Evolutionary conservation across 2,797 vertebrate genomes (phyloP), one percentile per base, ranked within the genome.

Genomic region (Typhlichthys eigenmanni): DNA sequence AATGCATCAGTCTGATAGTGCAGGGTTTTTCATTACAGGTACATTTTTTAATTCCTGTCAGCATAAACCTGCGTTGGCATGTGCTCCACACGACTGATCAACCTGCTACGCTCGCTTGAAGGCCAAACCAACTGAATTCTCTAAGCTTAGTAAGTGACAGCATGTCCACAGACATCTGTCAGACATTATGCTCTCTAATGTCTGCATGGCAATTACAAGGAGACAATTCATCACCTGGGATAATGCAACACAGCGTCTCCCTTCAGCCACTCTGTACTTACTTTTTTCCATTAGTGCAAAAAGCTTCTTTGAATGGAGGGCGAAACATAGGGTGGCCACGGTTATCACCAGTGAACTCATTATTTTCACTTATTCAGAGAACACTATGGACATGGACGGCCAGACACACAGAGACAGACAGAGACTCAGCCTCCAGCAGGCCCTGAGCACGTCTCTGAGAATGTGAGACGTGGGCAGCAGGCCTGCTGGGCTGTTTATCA

Each of bases 241-340:
- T 85, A 84, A 86, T 87, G 85, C 74, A 73, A 58, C 72, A 64
- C 72, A 48, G 67, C 82, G 77, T 76, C 81, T 80, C 77, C 72
- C 67, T 70, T 48, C 65, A 68, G 74, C 54, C 70, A 9, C 14
- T 14, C 4, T 0, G 48, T 69, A 49, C 71, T 76, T 76, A 64
- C 24, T 24, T 76, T 71, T 71, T n/a, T 58, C 65, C 71, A 83
- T 87, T 83, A 86, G 66, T 16, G 7, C 59, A 47, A 65, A 57
- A 82, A 78, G 79, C 65, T 62, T 74, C 64, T 52, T 43, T 72
- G 66, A 67, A 60, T 11, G 49, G 32, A 19, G 32, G 3, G 11
- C 13, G 45, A 13, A 1, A 8, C 8, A 13, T 57, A 32, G 38
- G 52, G 19, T 56, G 12, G 13, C 10, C 13, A 3, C 19, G 49